A percentile compares a stretch with the other conserved stretches of the same genome.
Evolutionary conservation across 1,140 invertebrate genomes (phyloP).

Genomic region (Eumeta japonica): DNA sequence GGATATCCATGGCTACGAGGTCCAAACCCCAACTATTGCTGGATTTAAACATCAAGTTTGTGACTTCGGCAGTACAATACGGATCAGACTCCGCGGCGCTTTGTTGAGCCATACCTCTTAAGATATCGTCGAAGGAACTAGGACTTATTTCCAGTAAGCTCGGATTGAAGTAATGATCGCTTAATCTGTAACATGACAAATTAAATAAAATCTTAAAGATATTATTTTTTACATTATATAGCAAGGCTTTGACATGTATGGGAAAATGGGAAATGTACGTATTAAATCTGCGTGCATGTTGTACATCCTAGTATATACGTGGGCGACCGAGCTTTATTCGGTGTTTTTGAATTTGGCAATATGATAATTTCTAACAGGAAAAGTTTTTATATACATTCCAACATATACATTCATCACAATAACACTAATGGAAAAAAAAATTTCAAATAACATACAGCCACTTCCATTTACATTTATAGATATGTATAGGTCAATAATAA

Average conservation of each 20-base stretch:
- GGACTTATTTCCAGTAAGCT: constrained; percentile 32
- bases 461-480: neutral
- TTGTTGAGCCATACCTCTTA: constrained; percentile 34
- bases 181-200: constrained; percentile 29
- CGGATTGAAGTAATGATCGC: constrained; percentile 47
- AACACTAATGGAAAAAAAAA: neutral
- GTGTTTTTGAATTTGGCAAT: no score
- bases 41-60: constrained; percentile 82
- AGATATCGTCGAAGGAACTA: constrained; percentile 38
- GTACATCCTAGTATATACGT: no score
- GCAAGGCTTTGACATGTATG: neutral
- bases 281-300: no score
- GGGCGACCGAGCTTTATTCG: no score
- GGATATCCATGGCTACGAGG: constrained; percentile 69
- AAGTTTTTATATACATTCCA: no score
- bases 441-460: no score
- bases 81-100: constrained; percentile 63
- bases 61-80: constrained; percentile 74
- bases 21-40: constrained; percentile 61
- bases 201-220: no score
- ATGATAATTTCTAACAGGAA: no score
- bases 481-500: neutral
- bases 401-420: neutral
- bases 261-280: no score
- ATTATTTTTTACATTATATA: constrained; percentile 2